phyloP scores from a whole-genome alignment of 2,797 vertebrate genomes.

The Hipposideros larvatus region DNA sequence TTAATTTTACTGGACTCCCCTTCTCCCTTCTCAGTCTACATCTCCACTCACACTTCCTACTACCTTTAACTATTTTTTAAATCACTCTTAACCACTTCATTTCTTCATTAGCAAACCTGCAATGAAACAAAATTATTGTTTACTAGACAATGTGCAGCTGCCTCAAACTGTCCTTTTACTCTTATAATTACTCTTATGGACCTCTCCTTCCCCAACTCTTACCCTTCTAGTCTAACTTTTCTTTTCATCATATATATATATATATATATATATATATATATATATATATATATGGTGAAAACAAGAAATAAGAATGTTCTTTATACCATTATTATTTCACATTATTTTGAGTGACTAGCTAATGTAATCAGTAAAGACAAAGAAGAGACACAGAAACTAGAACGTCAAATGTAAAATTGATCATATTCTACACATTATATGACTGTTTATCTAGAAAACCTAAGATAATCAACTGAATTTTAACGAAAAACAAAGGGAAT shows the following conservation, averaged over 20 bases:
- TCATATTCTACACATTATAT: background rate
- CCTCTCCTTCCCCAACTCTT: background rate
- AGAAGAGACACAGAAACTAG: background rate
- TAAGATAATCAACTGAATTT: background rate
- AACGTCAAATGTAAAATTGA: background rate
- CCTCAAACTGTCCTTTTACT: background rate
- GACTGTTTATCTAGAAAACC: background rate
- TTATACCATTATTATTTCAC: background rate
- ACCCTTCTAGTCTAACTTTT: background rate
- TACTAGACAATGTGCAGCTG: background rate
- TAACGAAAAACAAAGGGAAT: background rate
- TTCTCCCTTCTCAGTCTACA: background rate
- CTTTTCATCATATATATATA: background rate
- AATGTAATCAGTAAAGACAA: background rate
- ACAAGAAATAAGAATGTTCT: background rate
- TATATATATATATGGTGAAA: background rate
- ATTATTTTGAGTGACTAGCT: background rate
- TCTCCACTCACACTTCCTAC: background rate
- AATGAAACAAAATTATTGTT: background rate
- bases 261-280: too few relatives aligned
- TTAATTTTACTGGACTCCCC: background rate
- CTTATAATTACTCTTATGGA: background rate
- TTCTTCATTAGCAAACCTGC: background rate
- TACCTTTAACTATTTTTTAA: background rate
- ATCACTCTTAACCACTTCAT: background rate